A percentile compares a stretch with the other conserved stretches of the same genome.
Evolutionary conservation across 2,888 invertebrate species (phyloP).

Genomic region (Limnephilus rhombicus): DNA sequence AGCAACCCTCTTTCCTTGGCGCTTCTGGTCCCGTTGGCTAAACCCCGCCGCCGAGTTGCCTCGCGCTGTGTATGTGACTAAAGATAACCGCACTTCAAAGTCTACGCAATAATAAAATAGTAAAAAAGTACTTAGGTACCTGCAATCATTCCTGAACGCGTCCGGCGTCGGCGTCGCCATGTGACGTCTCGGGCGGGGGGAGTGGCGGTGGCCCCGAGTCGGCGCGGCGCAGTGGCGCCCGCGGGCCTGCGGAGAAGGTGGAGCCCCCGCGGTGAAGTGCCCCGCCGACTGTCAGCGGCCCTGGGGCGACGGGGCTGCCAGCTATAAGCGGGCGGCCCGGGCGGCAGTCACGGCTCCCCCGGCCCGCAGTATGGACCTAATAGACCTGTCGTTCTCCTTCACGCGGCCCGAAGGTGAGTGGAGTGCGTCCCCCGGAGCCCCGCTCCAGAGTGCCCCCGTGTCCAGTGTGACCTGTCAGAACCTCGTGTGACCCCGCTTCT

Average conservation of each 20-base stretch:
- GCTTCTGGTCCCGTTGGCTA: background rate
- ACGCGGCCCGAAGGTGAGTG: conserved; percentile 65
- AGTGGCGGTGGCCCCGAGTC: conserved; percentile 16
- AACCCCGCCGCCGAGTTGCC: background rate
- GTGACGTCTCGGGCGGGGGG: conserved; percentile 62
- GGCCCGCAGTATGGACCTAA: conserved; percentile 65
- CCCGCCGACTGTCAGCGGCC: background rate
- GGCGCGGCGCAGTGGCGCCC: conserved; percentile 61
- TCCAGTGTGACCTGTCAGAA: conserved; percentile 22
- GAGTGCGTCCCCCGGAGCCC: conserved; percentile 6
- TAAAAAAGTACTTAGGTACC: background rate
- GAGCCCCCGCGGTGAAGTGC: conserved; percentile 60
- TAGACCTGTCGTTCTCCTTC: conserved; percentile 55
- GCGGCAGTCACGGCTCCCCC: conserved; percentile 66
- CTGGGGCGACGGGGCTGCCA: conserved; percentile 11
- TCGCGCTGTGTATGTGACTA: background rate
- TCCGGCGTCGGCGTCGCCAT: conserved; percentile 16
- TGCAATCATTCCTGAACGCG: background rate
- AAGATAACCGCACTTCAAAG: background rate
- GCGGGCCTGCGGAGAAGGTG: conserved; percentile 68
- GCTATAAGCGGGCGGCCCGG: conserved; percentile 53
- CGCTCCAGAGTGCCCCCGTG: conserved; percentile 36
- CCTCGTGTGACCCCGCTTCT: conserved; percentile 51
- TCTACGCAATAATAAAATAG: conserved; percentile 5
- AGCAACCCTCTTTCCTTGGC: background rate